These are phyloP conservation scores for Barbus barbus DNA, from an alignment of 2,113 vertebrate species.

Conservation along the genomic window DNA sequence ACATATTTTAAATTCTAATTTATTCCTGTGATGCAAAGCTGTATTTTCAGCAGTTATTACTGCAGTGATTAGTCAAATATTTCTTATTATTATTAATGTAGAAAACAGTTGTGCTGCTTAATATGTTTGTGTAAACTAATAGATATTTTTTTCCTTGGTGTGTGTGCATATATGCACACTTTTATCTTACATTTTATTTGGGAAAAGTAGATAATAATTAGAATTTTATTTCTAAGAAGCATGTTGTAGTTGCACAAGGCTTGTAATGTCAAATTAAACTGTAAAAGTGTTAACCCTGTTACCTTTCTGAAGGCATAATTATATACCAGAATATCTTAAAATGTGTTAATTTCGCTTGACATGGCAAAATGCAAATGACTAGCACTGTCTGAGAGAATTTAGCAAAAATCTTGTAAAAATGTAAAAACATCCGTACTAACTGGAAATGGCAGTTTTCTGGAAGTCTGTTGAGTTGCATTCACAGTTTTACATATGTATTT, in stretches of 20 bases:
- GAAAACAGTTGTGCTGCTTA: background rate
- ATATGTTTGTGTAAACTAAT: too few relatives aligned
- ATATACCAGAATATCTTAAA: background rate
- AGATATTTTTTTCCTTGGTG: too few relatives aligned
- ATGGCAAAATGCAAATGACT: background rate
- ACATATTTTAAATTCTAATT: background rate
- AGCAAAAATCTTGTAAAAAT: background rate
- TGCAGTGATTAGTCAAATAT: background rate
- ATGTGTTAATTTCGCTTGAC: background rate
- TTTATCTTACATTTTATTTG: background rate
- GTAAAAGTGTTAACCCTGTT: background rate
- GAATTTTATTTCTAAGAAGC: background rate
- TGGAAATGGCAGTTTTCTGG: slow-evolving; percentile 3
- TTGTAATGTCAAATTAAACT: background rate
- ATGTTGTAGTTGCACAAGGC: background rate
- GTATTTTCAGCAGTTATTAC: background rate
- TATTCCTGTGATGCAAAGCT: background rate
- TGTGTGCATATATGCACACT: background rate
- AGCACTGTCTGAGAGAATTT: background rate
- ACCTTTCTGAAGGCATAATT: background rate
- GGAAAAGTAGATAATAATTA: background rate
- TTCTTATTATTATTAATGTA: background rate
- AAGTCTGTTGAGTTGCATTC: background rate
- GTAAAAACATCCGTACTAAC: background rate
- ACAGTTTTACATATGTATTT: background rate